Conservation (phyloP, 92 coral and sea anemone genomes). For the Montipora capitata region DNA sequence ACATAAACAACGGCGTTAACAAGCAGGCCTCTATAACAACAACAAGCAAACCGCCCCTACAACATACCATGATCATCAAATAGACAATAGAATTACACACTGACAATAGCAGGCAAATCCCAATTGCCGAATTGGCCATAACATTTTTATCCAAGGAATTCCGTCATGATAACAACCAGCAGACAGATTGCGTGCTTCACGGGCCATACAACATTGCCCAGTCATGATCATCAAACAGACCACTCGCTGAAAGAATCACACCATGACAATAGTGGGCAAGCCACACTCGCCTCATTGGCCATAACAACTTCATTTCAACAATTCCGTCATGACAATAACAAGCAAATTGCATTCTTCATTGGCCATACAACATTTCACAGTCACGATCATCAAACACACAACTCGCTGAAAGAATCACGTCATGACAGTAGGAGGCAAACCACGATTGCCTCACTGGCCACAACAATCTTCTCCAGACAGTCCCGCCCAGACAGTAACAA, state of each 20-base stretch:
- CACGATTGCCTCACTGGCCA: not conserved
- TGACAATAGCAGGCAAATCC: conserved; percentile 1
- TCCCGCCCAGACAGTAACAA: not conserved
- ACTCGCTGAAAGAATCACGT: no score
- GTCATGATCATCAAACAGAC: no score
- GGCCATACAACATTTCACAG: not conserved
- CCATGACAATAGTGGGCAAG: no score
- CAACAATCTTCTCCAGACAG: not conserved
- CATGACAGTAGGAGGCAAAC: not conserved
- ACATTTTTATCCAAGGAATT: not conserved
- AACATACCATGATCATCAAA: not conserved
- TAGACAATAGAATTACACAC: conserved; percentile 5
- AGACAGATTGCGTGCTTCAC: not conserved
- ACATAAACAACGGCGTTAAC: not conserved
- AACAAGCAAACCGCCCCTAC: not conserved
- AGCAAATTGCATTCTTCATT: no score
- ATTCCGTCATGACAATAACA: no score
- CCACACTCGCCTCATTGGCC: no score
- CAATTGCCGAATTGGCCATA: not conserved
- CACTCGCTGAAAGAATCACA: no score
- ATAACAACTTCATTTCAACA: no score
- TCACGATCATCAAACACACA: no score
- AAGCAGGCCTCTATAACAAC: not conserved
- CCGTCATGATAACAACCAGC: not conserved
- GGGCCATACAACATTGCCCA: not conserved